phyloP scores from a whole-genome alignment of 2,888 invertebrate genomes.

The Hecatera dysodea region DNA sequence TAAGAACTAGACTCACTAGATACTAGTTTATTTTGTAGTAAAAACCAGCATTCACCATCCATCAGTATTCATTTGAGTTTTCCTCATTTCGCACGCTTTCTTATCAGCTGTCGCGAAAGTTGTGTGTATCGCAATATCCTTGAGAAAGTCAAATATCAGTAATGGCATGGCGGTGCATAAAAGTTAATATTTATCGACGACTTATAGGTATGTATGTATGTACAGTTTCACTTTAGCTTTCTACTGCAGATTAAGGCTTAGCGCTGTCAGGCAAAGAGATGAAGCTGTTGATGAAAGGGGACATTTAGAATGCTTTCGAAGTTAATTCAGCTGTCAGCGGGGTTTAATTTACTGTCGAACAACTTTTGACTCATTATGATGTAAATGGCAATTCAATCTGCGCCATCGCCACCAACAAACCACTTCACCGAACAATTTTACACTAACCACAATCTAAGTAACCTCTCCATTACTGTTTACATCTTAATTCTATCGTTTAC shows the following conservation, averaged over 20 bases:
- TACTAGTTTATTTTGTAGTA: not conserved
- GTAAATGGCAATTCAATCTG: not conserved
- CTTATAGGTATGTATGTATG: slow-evolving; percentile 58
- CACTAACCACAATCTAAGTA: slow-evolving; percentile 19
- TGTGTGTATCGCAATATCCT: slow-evolving; percentile 67
- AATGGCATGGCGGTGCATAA: slow-evolving; percentile 80
- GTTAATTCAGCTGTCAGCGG: no score
- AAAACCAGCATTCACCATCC: slow-evolving; percentile 2
- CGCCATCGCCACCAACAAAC: slow-evolving; percentile 22
- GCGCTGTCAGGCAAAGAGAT: slow-evolving; percentile 4
- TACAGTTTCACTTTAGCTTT: slow-evolving; percentile 76
- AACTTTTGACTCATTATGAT: slow-evolving; percentile 1
- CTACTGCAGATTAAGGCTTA: slow-evolving; percentile 68
- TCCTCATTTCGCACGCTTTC: slow-evolving; percentile 61
- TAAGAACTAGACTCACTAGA: not conserved
- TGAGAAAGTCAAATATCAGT: slow-evolving; percentile 78
- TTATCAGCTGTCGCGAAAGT: slow-evolving; percentile 56
- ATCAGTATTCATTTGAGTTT: slow-evolving; percentile 50
- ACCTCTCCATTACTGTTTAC: slow-evolving; percentile 37
- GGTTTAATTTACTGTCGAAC: not conserved
- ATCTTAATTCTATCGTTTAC: slow-evolving; percentile 46
- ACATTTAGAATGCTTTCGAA: not conserved
- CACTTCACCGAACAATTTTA: slow-evolving; percentile 35
- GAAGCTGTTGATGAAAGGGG: not conserved
- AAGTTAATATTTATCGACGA: slow-evolving; percentile 78